Conservation (phyloP, 1,140 invertebrate genomes). For the Drosophila pseudoananassae region DNA sequence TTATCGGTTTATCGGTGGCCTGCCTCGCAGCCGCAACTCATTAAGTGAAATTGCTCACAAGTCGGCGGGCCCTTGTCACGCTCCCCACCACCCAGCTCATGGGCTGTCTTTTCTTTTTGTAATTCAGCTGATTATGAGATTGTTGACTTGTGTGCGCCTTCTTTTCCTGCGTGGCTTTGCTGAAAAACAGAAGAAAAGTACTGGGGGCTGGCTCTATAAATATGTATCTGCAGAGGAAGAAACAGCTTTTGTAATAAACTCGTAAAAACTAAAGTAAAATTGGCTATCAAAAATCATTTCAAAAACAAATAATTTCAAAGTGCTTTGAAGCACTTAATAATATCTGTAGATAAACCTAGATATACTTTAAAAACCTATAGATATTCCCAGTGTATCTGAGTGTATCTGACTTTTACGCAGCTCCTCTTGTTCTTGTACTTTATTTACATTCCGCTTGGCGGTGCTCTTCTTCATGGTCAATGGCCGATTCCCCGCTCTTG, state of each 20-base stretch:
- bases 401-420: constrained; percentile 52
- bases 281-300: too few species aligned
- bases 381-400: constrained; percentile 11
- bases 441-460: constrained; percentile 73
- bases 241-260: neutral
- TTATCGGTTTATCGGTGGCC: constrained; percentile 47
- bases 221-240: constrained; percentile 14
- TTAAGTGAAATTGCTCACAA: constrained; percentile 49
- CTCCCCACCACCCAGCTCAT: neutral
- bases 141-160: constrained; percentile 70
- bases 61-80: constrained; percentile 6
- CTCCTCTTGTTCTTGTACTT: constrained; percentile 65
- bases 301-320: too few species aligned
- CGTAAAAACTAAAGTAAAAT: too few species aligned
- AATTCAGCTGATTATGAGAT: constrained; percentile 80
- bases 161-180: constrained; percentile 2
- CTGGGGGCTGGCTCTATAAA: constrained; percentile 24
- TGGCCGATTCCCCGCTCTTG: constrained; percentile 56
- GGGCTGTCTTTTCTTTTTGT: constrained; percentile 58
- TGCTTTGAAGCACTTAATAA: neutral
- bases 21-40: constrained; percentile 38
- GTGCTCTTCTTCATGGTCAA: constrained; percentile 77
- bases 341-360: neutral
- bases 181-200: constrained; percentile 19
- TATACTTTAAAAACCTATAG: too few species aligned